Conservation (phyloP, 2,888 invertebrate species). For the Protophormia terraenovae region DNA sequence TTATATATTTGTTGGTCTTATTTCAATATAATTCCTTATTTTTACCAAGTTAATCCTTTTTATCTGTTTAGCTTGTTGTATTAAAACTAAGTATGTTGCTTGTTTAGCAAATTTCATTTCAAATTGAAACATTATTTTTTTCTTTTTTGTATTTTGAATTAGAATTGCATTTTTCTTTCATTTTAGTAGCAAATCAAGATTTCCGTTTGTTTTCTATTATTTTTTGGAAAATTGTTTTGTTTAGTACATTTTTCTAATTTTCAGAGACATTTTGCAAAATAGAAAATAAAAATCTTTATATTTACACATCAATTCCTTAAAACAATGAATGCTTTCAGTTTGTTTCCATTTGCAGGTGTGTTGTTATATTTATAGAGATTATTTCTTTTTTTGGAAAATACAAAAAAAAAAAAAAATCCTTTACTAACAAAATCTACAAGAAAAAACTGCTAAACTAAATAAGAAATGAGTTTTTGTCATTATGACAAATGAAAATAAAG, state of each 20-base stretch:
- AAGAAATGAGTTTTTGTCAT: constrained; percentile 61
- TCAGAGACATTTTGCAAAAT: background rate
- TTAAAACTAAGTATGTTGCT: background rate
- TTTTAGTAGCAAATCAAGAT: constrained; percentile 32
- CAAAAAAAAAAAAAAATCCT: background rate
- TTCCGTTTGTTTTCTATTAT: background rate
- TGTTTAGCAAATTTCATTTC: constrained; percentile 32
- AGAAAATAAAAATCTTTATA: constrained; percentile 25
- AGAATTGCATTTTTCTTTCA: background rate
- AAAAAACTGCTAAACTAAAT: constrained; percentile 43
- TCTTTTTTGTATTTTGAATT: background rate
- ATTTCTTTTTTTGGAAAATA: constrained; percentile 22
- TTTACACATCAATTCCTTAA: constrained; percentile 58
- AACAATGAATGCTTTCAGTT: constrained; percentile 45
- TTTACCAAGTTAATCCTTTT: constrained; percentile 54
- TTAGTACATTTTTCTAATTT: constrained; percentile 31
- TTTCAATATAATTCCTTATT: constrained; percentile 49
- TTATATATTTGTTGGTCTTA: constrained; percentile 18
- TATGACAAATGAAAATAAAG: constrained; percentile 53
- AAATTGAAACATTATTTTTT: constrained; percentile 34
- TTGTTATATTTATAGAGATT: constrained; percentile 40
- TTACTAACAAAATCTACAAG: constrained; percentile 11
- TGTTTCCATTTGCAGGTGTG: constrained; percentile 49
- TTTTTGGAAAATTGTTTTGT: background rate
- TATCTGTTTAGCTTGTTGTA: constrained; percentile 28